phyloP scores from a whole-genome alignment of 2,888 invertebrate species.

The Eristalinus aeneus region DNA sequence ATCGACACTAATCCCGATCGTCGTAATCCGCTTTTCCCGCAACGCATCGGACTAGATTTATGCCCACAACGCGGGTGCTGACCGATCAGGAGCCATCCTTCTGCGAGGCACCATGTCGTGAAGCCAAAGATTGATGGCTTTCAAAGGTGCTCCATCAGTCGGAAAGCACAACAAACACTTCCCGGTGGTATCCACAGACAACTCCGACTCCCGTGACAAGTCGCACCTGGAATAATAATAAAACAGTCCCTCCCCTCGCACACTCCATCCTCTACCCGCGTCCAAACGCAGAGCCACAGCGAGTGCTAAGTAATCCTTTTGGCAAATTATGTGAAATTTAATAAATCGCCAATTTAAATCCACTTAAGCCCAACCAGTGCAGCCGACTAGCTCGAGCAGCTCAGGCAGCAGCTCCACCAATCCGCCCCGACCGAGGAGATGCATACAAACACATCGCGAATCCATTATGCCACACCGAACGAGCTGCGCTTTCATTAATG shows the following conservation, averaged over 20 bases:
- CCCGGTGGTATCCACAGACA: neutral
- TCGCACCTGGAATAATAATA: slow-evolving; percentile 34
- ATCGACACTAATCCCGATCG: too few relatives aligned
- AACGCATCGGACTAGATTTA: too few relatives aligned
- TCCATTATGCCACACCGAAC: slow-evolving; percentile 21
- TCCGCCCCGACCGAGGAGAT: slow-evolving; percentile 13
- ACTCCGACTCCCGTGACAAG: neutral
- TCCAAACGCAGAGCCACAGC: neutral
- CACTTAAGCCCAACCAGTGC: slow-evolving; percentile 39
- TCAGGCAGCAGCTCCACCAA: slow-evolving; percentile 15
- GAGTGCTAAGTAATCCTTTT: slow-evolving; percentile 43
- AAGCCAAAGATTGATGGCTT: neutral
- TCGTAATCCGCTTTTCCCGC: too few relatives aligned
- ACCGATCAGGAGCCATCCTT: too few relatives aligned
- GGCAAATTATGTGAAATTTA: slow-evolving; percentile 60
- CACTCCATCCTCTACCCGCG: neutral
- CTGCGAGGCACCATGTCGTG: too few relatives aligned
- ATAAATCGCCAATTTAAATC: slow-evolving; percentile 66
- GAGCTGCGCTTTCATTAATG: slow-evolving; percentile 67
- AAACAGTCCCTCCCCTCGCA: neutral
- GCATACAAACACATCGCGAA: slow-evolving; percentile 24
- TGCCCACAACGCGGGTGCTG: too few relatives aligned
- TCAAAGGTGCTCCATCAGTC: too few relatives aligned
- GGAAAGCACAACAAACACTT: neutral
- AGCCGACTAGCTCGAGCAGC: neutral